Evolutionary conservation across 2,113 vertebrate genomes (phyloP), one percentile per base, ranked within the genome.

Genomic region (Lepus timidus): DNA sequence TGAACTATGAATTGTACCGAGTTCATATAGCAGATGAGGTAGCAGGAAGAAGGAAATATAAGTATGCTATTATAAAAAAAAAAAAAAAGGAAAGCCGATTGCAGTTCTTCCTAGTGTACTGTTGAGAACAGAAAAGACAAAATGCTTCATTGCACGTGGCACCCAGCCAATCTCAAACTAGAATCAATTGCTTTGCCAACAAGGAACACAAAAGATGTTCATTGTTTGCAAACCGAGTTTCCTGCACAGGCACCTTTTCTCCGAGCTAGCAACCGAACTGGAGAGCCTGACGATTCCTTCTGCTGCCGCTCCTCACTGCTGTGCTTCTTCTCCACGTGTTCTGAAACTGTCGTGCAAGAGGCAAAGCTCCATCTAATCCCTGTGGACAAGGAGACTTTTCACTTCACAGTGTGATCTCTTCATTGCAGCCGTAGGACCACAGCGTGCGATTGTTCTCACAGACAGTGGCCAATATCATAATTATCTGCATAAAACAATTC

Each of bases 181-280:
- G 97, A 98, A 98, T 98, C 98, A 97, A 97, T 98, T 98, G 97
- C 98, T 98, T 98, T 98, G 98, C 98, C 98, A 98, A 97, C 19
- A 3, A 93, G 97, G 90, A 98, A 96, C 98, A 98, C 98, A 98
- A 98, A 98, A 98, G 98, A 98, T 98, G 97, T 98, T 98, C 97
- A 97, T 98, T 98, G 98, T 98, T 98, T 98, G 98, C 98, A 98
- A 98, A 98, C 98, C 85, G 81, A 85, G 79, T 95, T 97, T 93
- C 91, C 74, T 61, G 70, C 85, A 88, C 94, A 96, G 86, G 58
- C 95, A 97, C 96, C 97, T 98, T 98, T 98, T 97, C 96, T 97
- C 94, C 83, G 94, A 85, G 92, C 29, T 94, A 68, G 85, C 96
- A 96, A 97, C 19, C 55, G 55, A 97, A 97, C 1, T 22, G 90